Conservation (phyloP, 2,888 invertebrate species). For the Tenthredo distinguenda region DNA sequence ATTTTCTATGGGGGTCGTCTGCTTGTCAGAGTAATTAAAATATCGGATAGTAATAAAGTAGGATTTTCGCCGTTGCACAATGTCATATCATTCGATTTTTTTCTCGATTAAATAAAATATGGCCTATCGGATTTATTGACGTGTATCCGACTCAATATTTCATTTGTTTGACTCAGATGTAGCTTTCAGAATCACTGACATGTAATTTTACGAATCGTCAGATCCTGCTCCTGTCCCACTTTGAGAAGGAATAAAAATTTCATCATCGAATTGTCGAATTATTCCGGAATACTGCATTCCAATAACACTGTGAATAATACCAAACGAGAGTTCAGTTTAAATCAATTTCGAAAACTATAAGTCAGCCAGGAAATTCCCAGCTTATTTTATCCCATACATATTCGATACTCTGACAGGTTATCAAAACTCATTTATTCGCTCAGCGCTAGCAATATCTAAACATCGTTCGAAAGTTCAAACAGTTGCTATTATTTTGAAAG, state of each 20-base stretch:
- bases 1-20: not conserved
- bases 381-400: not conserved
- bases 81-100: not conserved
- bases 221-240: not conserved
- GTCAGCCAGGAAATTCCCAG: not conserved
- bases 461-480: not conserved
- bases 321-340: not conserved
- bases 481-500: not conserved
- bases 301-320: not conserved
- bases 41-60: not conserved
- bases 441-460: not conserved
- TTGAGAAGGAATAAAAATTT: not conserved
- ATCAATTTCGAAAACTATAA: not conserved
- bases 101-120: not conserved
- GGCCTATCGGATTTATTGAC: not conserved
- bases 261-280: not conserved
- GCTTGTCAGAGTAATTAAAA: not conserved
- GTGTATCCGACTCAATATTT: slow-evolving; percentile 2
- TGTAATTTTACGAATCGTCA: slow-evolving; percentile 16
- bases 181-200: not conserved
- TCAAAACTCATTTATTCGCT: not conserved
- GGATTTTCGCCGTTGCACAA: not conserved
- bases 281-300: not conserved
- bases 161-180: not conserved
- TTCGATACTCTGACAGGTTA: not conserved